Percentiles rank a stretch among this genome's conserved stretches.
These are phyloP conservation scores for Dicentrarchus labrax DNA, from an alignment of 2,113 vertebrate genomes.

Conservation along the genomic window DNA sequence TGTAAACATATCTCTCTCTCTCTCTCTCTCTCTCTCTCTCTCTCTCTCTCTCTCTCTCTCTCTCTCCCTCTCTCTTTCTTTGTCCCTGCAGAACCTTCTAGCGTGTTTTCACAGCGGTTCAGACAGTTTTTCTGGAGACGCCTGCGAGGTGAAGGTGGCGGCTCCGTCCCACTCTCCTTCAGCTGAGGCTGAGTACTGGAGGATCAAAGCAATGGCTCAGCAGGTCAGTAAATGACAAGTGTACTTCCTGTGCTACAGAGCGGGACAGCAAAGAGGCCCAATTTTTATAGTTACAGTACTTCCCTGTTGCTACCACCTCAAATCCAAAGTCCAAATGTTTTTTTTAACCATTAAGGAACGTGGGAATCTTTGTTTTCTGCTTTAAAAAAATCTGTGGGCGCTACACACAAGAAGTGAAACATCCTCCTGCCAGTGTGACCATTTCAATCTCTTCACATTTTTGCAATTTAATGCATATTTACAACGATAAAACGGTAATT, in stretches of 20 bases:
- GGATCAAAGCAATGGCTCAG: conserved; percentile 98
- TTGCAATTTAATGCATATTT: too few relatives aligned
- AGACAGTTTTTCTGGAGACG: conserved; percentile 94
- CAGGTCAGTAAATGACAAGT: conserved; percentile 85
- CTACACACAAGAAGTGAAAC: too few relatives aligned
- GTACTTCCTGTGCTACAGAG: not conserved
- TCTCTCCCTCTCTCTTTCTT: not conserved
- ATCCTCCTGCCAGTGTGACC: too few relatives aligned
- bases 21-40: too few relatives aligned
- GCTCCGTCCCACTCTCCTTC: conserved; percentile 92
- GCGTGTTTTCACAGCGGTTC: conserved; percentile 95
- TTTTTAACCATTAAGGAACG: not conserved
- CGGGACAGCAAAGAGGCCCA: not conserved
- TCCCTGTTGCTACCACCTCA: not conserved
- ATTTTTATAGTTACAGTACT: too few relatives aligned
- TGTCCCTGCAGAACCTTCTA: conserved; percentile 89
- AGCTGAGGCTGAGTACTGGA: conserved; percentile 96
- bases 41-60: too few relatives aligned
- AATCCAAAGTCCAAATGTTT: not conserved
- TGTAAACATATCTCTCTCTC: not conserved
- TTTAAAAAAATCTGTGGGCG: not conserved
- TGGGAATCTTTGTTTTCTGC: too few relatives aligned
- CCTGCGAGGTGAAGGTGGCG: conserved; percentile 97
- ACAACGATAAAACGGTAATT: too few relatives aligned
- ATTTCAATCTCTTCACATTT: too few relatives aligned